Evolutionary conservation across 1,140 invertebrate genomes (phyloP).

Genomic region (Neelides sp.): DNA sequence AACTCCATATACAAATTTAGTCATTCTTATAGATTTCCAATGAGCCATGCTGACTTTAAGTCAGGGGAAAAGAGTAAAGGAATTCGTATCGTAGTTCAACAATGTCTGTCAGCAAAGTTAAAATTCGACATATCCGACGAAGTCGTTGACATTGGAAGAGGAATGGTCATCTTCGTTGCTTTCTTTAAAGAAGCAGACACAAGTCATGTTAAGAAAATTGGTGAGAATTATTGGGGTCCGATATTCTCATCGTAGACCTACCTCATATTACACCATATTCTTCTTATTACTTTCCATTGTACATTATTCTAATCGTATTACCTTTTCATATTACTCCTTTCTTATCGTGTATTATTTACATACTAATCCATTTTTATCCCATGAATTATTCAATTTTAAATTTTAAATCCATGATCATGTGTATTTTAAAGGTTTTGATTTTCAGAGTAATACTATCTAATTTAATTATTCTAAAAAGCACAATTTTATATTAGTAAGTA

Average conservation of each 20-base stretch:
- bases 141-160: conserved; percentile 29
- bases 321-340: not conserved
- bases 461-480: too few species aligned
- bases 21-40: not conserved
- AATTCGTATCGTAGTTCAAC: conserved; percentile 23
- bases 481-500: too few species aligned
- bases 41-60: not conserved
- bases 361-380: conserved; percentile 8
- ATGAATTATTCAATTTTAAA: conserved; percentile 16
- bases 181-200: conserved; percentile 35
- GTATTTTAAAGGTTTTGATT: too few species aligned
- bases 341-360: too few species aligned
- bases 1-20: too few species aligned
- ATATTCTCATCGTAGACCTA: not conserved
- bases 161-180: conserved; percentile 36
- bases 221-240: conserved; percentile 21
- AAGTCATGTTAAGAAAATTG: conserved; percentile 34
- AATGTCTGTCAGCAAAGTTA: conserved; percentile 20
- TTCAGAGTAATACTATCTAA: too few species aligned
- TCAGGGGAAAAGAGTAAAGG: conserved; percentile 7
- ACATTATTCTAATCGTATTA: not conserved
- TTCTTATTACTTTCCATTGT: conserved; percentile 6
- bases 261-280: not conserved
- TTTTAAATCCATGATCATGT: too few species aligned
- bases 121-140: conserved; percentile 22